Base-by-base conservation (phyloP, 1,140 invertebrate species). In the Euura saliciscinereae region DNA sequence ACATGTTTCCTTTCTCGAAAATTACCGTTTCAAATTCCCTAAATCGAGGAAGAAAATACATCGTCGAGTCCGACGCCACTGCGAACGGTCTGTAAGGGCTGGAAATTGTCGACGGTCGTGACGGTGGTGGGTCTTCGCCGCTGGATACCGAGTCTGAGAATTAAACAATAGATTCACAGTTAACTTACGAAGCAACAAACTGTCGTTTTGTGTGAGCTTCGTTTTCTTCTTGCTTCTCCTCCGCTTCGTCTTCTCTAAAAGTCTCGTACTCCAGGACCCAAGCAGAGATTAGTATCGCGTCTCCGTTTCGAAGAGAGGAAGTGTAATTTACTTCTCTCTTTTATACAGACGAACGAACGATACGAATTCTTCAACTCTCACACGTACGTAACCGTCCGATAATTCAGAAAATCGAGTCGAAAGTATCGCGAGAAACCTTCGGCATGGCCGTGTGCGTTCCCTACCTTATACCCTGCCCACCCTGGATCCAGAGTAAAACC, bases 161-260 rank as follows among this genome's bases (percentile, higher is more conserved):
- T 59, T 59, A 59, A 59, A 59, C 51, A 59, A 59, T 6, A 59
- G 51, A 59, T 59, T 59, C 51, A 59, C 51, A 59, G 51, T 59
- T 59, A 59, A 8, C 13, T 59, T 59, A 59, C 51, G 51, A 59
- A 59, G 3, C 51, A 59, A 59, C 51, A 59, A 3, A 59, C 51
- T 59, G 51, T 59, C 51, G 51, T 59, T 59, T 59, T 59, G 8
- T 28, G 28, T 28, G 28, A 0, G 28, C 28, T 1, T 28, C 28
- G 0, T 28, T 59, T 59, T 59, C 51, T 59, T 59, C 13, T n/a
- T 11, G 10, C 3, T 59, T 59, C 6, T 59, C 13, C 13, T 59
- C 4, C 51, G 8, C 5, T 59, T 59, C 8, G 8, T 8, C 3
- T n/a, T 59, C 51, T 59, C 51, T n/a, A 59, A 59, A n/a, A 59